These are phyloP conservation scores for Dasysyrphus albostriatus DNA, from an alignment of 2,888 invertebrate genomes.

Conservation along the genomic window DNA sequence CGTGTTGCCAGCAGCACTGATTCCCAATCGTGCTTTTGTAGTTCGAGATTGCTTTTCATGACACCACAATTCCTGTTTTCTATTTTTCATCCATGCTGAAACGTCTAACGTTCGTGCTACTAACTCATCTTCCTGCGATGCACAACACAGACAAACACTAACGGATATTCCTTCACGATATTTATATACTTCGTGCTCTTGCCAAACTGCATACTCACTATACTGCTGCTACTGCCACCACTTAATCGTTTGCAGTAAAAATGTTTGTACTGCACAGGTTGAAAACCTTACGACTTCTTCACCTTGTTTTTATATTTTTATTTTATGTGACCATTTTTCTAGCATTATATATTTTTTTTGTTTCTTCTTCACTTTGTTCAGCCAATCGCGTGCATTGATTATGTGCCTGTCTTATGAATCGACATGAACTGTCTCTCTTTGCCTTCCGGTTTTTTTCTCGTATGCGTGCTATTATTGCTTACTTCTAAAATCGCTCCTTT, in stretches of 20 bases:
- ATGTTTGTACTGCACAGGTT: slow-evolving; percentile 57
- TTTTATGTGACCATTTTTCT: slow-evolving; percentile 44
- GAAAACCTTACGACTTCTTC: slow-evolving; percentile 26
- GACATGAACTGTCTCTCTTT: slow-evolving; percentile 47
- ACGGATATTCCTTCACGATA: neutral
- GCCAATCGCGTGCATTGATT: slow-evolving; percentile 74
- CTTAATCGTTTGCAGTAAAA: slow-evolving; percentile 61
- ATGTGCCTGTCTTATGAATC: slow-evolving; percentile 62
- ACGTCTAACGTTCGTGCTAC: slow-evolving; percentile 51
- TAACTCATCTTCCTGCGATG: slow-evolving; percentile 25
- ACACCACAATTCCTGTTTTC: slow-evolving; percentile 55
- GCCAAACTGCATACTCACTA: slow-evolving; percentile 13
- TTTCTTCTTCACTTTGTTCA: slow-evolving; percentile 50
- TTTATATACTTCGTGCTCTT: neutral
- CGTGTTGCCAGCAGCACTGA: slow-evolving; percentile 36
- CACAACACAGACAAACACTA: slow-evolving; percentile 3
- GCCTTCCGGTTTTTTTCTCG: slow-evolving; percentile 40
- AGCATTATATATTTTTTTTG: neutral
- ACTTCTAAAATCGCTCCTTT: slow-evolving; percentile 50
- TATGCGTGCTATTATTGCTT: slow-evolving; percentile 54
- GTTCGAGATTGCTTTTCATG: slow-evolving; percentile 65
- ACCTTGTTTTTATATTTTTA: slow-evolving; percentile 30
- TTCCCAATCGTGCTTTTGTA: slow-evolving; percentile 59
- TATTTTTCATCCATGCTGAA: slow-evolving; percentile 39
- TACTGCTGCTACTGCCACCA: neutral